phyloP scores from a whole-genome alignment of 2,888 invertebrate species.

The Ennomos erosarius region DNA sequence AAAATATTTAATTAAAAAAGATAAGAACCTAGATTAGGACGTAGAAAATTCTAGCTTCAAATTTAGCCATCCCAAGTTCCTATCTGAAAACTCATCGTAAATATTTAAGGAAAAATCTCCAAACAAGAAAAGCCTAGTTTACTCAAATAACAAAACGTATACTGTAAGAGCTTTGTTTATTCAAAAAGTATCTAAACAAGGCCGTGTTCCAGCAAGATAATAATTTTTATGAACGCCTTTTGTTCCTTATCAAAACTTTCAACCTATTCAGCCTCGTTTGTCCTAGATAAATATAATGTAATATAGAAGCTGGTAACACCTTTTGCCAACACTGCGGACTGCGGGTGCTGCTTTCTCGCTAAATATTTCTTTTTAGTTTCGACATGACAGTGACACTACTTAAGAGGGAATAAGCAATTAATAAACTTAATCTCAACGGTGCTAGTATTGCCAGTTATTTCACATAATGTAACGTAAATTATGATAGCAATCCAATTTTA shows the following conservation, averaged over 20 bases:
- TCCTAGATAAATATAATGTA: conserved; percentile 20
- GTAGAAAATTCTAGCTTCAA: no score
- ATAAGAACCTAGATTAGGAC: no score
- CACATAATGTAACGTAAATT: no score
- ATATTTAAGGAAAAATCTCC: neutral
- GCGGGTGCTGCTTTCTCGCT: conserved; percentile 19
- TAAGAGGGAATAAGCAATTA: no score
- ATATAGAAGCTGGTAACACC: conserved; percentile 22
- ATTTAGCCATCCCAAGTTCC: no score
- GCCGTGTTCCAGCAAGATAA: conserved; percentile 13
- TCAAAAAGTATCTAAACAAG: conserved; percentile 9
- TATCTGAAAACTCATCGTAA: neutral
- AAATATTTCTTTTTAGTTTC: conserved; percentile 1
- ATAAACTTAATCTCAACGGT: no score
- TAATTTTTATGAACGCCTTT: conserved; percentile 24
- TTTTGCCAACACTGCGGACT: conserved; percentile 21
- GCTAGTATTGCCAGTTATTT: no score
- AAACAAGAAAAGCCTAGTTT: neutral
- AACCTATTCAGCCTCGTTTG: conserved; percentile 6
- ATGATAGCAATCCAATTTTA: no score
- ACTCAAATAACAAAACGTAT: neutral
- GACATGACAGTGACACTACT: no score
- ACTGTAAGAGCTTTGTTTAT: conserved; percentile 5
- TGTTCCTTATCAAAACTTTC: conserved; percentile 26
- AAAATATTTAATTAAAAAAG: no score